Percentiles rank a stretch among this genome's conserved stretches.
These are phyloP conservation scores for Theropithecus gelada DNA, from an alignment of 2,113 vertebrate species.

Conservation along the genomic window DNA sequence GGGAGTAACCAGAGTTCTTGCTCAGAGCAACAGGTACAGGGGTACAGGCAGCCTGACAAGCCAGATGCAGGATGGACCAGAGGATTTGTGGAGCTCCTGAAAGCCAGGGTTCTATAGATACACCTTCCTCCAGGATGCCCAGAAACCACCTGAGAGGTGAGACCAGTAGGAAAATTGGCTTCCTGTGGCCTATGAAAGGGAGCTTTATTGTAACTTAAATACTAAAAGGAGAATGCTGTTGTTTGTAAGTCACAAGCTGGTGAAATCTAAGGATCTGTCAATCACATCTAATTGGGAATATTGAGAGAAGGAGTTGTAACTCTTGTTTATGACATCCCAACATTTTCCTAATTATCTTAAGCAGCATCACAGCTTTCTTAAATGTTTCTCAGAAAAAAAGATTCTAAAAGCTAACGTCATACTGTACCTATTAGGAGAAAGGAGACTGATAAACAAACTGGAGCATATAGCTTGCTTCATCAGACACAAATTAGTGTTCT, in stretches of 20 bases:
- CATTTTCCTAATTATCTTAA: not conserved
- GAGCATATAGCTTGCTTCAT: not conserved
- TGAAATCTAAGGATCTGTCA: not conserved
- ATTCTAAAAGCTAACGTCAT: not conserved
- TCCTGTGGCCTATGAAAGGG: not conserved
- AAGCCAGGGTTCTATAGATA: not conserved
- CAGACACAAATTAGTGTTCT: constrained; percentile 49
- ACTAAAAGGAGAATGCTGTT: not conserved
- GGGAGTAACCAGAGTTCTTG: not conserved
- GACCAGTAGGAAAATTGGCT: not conserved
- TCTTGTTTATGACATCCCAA: not conserved
- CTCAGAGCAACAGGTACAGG: not conserved
- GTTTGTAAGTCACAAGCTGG: not conserved
- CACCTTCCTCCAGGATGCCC: not conserved
- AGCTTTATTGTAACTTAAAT: not conserved
- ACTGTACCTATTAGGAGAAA: not conserved
- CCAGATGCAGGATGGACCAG: not conserved
- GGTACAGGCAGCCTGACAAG: not conserved
- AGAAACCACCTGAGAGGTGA: not conserved
- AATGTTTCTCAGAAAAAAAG: not conserved
- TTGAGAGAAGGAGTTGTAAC: not conserved
- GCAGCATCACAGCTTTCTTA: not conserved
- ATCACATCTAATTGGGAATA: not conserved
- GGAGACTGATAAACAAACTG: not conserved
- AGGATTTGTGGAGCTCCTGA: not conserved